These are phyloP conservation scores for Steinernema feltiae DNA, from an alignment of 1,140 invertebrate species.

Conservation along the genomic window DNA sequence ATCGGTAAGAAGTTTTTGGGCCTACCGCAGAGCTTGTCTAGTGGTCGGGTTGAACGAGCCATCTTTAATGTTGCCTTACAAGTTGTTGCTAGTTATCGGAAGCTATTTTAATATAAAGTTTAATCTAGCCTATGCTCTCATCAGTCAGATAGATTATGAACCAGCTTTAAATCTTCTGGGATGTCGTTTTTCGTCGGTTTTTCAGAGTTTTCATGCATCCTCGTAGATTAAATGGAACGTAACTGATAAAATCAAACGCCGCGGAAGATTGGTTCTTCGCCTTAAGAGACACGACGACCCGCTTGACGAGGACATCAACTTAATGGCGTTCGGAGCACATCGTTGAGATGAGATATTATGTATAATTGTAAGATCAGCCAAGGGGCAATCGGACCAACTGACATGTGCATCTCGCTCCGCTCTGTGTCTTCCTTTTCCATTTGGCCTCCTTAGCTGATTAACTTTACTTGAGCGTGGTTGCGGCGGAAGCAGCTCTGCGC, in stretches of 20 bases:
- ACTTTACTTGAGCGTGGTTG: neutral
- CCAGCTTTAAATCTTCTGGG: neutral
- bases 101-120: too few relatives aligned
- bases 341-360: neutral
- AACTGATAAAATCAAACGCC: too few relatives aligned
- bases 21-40: too few relatives aligned
- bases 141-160: too few relatives aligned
- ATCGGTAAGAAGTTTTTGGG: too few relatives aligned
- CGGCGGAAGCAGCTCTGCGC: neutral
- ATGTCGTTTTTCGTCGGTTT: neutral
- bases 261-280: neutral
- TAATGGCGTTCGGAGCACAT: neutral
- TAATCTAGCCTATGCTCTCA: too few relatives aligned
- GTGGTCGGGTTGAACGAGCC: too few relatives aligned
- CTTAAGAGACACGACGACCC: neutral
- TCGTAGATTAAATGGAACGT: neutral
- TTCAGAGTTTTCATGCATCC: neutral
- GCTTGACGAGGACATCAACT: conserved; percentile 9
- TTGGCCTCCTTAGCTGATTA: conserved; percentile 9
- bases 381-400: neutral
- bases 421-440: neutral
- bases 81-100: too few relatives aligned
- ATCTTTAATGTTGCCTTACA: too few relatives aligned
- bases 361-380: conserved; percentile 10
- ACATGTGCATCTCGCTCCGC: neutral